A percentile compares a stretch with the other conserved stretches of the same genome.
Conservation (phyloP, 2,797 vertebrate species). For the Catostomus latipinnis region DNA sequence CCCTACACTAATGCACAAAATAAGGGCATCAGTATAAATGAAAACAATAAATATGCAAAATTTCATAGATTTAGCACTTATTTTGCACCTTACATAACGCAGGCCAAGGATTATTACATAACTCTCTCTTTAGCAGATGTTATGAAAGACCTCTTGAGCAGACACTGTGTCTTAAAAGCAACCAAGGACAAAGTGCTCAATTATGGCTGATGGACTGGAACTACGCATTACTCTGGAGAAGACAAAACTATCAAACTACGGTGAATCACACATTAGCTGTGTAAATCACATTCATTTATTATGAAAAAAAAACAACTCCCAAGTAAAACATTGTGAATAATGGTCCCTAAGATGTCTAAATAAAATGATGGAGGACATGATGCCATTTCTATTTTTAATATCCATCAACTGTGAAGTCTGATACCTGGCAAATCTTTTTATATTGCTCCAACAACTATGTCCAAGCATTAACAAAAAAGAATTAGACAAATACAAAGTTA, state of each 20-base stretch:
- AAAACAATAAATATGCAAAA: constrained; percentile 40
- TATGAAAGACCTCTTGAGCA: constrained; percentile 57
- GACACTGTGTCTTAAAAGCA: constrained; percentile 55
- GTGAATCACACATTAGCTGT: constrained; percentile 29
- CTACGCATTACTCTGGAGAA: constrained; percentile 24
- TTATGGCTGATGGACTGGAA: constrained; percentile 37
- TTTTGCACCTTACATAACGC: constrained; percentile 53
- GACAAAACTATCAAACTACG: background rate
- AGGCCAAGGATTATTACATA: constrained; percentile 53
- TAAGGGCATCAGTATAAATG: constrained; percentile 13
- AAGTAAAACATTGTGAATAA: background rate
- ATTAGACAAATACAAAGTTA: background rate
- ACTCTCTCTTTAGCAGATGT: constrained; percentile 60
- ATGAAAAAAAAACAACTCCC: constrained; percentile 6
- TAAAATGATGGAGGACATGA: background rate
- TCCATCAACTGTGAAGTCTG: background rate
- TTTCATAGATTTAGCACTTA: constrained; percentile 26
- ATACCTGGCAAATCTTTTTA: background rate
- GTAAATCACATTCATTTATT: background rate
- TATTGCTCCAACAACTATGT: background rate
- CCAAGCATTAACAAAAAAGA: background rate
- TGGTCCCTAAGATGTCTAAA: background rate
- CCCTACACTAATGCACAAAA: constrained; percentile 20
- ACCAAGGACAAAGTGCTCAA: constrained; percentile 62
- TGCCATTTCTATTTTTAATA: background rate